phyloP scores from a whole-genome alignment of 2,888 invertebrate genomes.

The Thymelicus acteon region DNA sequence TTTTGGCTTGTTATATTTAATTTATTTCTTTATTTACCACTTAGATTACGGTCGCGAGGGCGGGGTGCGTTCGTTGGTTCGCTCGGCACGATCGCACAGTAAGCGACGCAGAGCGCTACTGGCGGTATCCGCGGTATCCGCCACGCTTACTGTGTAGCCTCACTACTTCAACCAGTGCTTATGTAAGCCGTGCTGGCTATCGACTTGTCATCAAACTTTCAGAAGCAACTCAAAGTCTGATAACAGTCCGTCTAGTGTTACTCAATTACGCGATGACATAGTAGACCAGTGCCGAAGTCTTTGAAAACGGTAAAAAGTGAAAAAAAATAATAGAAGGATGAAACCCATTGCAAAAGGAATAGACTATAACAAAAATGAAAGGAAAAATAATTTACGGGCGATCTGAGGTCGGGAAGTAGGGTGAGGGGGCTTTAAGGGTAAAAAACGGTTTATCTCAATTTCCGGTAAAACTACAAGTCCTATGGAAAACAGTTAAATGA shows the following conservation, averaged over 20 bases:
- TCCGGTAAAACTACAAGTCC: too few species aligned
- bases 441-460: too few species aligned
- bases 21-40: constrained; percentile 8
- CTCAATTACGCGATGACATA: constrained; percentile 10
- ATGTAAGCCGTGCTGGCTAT: constrained; percentile 55
- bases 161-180: constrained; percentile 47
- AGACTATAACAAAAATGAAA: too few species aligned
- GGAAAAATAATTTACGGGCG: too few species aligned
- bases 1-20: background rate
- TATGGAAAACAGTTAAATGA: too few species aligned
- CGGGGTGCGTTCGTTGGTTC: constrained; percentile 39
- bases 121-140: constrained; percentile 57
- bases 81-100: constrained; percentile 59
- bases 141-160: constrained; percentile 40
- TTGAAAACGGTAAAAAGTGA: too few species aligned
- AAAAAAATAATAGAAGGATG: too few species aligned
- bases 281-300: too few species aligned
- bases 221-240: constrained; percentile 40
- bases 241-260: constrained; percentile 22
- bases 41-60: constrained; percentile 30
- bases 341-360: too few species aligned
- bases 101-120: constrained; percentile 67
- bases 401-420: too few species aligned
- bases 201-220: constrained; percentile 56
- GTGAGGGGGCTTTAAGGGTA: too few species aligned